These are phyloP conservation scores for Amitus sp. DNA, from an alignment of 2,888 invertebrate genomes.

Conservation along the genomic window DNA sequence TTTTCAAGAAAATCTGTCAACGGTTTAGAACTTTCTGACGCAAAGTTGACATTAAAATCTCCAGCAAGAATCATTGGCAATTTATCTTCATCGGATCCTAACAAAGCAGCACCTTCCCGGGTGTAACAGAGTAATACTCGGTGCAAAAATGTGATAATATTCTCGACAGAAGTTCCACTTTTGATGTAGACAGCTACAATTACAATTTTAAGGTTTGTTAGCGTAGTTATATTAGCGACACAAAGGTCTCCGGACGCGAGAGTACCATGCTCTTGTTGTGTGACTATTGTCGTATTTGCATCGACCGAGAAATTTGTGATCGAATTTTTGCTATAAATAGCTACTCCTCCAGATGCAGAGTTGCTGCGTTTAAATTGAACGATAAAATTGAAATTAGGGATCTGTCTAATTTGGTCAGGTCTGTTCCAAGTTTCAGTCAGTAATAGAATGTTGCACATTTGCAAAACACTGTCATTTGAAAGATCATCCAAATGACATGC, in stretches of 20 bases:
- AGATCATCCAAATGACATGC: slow-evolving; percentile 7
- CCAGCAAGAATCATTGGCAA: not conserved
- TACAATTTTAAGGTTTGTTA: not conserved
- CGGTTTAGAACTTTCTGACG: not conserved
- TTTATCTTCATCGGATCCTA: not conserved
- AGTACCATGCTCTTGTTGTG: too few species aligned
- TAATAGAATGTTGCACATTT: slow-evolving; percentile 4
- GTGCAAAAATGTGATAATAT: not conserved
- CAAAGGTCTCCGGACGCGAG: not conserved
- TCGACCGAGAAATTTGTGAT: not conserved
- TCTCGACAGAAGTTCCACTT: not conserved
- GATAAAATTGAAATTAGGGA: slow-evolving; percentile 16
- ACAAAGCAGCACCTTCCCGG: not conserved
- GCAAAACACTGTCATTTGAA: too few species aligned
- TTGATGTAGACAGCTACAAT: not conserved
- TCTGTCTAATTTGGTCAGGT: not conserved
- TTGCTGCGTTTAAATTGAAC: slow-evolving; percentile 6
- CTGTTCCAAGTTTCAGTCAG: slow-evolving; percentile 15
- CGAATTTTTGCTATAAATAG: slow-evolving; percentile 11
- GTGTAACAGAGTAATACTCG: not conserved
- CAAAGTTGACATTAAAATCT: not conserved
- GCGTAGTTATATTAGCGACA: not conserved
- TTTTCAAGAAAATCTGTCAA: not conserved
- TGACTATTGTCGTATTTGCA: not conserved
- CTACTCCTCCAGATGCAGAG: slow-evolving; percentile 10